Evolutionary conservation across 2,797 vertebrate genomes (phyloP).

Genomic region (Mionectes olivaceus): DNA sequence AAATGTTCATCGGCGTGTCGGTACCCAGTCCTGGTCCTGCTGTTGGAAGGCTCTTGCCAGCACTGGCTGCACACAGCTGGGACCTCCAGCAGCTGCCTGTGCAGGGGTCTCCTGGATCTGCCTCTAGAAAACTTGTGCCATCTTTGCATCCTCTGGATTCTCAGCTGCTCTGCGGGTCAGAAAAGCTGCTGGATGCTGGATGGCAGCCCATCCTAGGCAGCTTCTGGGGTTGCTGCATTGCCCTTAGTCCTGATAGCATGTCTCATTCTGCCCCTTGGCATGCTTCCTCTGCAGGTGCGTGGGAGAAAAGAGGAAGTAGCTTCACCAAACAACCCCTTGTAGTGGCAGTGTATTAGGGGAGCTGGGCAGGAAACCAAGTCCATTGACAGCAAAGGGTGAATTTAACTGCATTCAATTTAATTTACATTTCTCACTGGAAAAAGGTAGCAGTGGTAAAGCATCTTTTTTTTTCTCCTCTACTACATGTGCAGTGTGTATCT

Average conservation of each 20-base stretch:
- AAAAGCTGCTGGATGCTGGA: not conserved
- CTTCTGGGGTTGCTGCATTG: not conserved
- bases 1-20: fast-evolving
- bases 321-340: not conserved
- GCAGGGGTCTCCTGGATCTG: not conserved
- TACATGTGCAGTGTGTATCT: not conserved
- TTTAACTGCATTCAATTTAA: constrained; percentile 14
- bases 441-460: not conserved
- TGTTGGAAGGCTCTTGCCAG: fast-evolving
- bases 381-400: not conserved
- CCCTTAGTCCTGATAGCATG: not conserved
- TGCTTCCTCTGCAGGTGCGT: not conserved
- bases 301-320: not conserved
- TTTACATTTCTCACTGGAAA: not conserved
- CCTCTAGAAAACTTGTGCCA: not conserved
- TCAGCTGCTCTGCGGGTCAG: constrained; percentile 19
- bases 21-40: not conserved
- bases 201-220: not conserved
- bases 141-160: not conserved
- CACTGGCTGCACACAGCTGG: not conserved
- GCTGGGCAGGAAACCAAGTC: constrained; percentile 29
- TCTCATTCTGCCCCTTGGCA: constrained; percentile 5
- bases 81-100: constrained; percentile 3
- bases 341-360: not conserved
- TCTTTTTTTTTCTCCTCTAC: not conserved